These are phyloP conservation scores for Pungitius pungitius DNA, from an alignment of 2,113 vertebrate genomes.

Conservation along the genomic window DNA sequence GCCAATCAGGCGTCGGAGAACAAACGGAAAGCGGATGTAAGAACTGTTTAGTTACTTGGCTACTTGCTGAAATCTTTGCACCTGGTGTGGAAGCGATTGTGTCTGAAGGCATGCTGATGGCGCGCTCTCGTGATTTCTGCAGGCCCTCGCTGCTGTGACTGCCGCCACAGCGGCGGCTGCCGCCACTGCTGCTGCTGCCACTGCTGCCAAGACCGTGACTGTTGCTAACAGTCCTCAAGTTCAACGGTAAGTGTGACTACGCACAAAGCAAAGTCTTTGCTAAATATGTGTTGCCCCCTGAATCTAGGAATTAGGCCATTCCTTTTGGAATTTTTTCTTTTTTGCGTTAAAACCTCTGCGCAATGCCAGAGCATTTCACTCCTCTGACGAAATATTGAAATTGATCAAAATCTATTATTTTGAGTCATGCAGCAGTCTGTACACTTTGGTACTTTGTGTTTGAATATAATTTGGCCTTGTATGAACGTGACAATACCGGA, in stretches of 20 bases:
- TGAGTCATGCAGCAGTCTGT: constrained; percentile 29
- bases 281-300: background rate
- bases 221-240: constrained; percentile 51
- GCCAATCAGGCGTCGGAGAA: constrained; percentile 89
- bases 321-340: constrained; percentile 9
- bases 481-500: constrained; percentile 81
- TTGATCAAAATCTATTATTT: constrained; percentile 31
- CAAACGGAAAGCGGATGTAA: constrained; percentile 92
- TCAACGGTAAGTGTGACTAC: constrained; percentile 70
- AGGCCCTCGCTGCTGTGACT: constrained; percentile 60
- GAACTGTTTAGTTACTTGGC: constrained; percentile 2
- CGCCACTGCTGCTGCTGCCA: constrained; percentile 24
- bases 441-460: constrained; percentile 48
- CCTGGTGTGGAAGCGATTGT: background rate
- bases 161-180: constrained; percentile 36
- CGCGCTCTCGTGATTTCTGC: constrained; percentile 7
- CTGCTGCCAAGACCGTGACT: constrained; percentile 53
- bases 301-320: background rate
- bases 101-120: constrained; percentile 5
- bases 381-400: constrained; percentile 23
- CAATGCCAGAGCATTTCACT: constrained; percentile 17
- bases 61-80: background rate
- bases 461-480: constrained; percentile 69
- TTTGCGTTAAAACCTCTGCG: background rate
- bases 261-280: background rate